Percentiles rank a stretch among this genome's conserved stretches.
These are phyloP conservation scores for Danio kyathit DNA, from an alignment of 2,797 vertebrate species.

Conservation along the genomic window DNA sequence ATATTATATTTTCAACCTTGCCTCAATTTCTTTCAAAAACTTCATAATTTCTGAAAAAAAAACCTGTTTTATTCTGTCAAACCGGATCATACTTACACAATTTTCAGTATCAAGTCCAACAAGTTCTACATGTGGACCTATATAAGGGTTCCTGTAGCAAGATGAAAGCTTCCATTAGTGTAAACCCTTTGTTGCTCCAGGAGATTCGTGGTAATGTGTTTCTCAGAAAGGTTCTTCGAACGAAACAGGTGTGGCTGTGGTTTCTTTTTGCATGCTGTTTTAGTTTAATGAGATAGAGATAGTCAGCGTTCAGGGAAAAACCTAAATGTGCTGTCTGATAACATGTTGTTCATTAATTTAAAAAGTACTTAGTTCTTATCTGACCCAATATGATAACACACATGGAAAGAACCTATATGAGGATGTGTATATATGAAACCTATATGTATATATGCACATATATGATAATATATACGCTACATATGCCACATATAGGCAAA, in stretches of 20 bases:
- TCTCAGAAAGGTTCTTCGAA: background rate
- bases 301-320: background rate
- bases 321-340: background rate
- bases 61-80: background rate
- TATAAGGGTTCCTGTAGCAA: background rate
- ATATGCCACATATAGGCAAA: too few species aligned
- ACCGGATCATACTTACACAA: background rate
- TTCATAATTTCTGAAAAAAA: background rate
- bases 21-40: background rate
- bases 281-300: background rate
- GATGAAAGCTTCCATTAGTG: background rate
- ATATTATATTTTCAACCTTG: background rate
- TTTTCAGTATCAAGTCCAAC: background rate
- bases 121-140: background rate
- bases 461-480: too few species aligned
- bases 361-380: background rate
- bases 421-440: too few species aligned
- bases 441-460: too few species aligned
- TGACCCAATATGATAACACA: background rate
- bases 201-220: background rate
- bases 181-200: background rate
- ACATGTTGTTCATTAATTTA: background rate
- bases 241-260: background rate
- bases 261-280: background rate
- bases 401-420: too few species aligned